Evolutionary conservation across 2,797 vertebrate species (phyloP), one percentile per base, ranked within the genome.

Genomic region (Hipposideros larvatus): DNA sequence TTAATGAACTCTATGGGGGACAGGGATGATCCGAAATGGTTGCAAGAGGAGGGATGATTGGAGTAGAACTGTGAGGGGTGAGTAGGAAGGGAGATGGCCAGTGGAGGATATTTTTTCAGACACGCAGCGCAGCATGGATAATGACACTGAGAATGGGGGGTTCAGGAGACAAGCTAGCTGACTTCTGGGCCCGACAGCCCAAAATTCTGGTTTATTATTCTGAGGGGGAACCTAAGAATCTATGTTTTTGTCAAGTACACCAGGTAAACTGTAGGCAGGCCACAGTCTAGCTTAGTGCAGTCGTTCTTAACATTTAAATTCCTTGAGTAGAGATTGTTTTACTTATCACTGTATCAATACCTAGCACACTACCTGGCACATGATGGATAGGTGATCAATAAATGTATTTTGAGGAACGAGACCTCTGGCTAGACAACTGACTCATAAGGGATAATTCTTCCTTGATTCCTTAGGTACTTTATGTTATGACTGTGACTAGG

Each of bases 261-360:
- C 51, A 46, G 37, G 19, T 59, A 31, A 66, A 8, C 78, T 24
- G 53, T 19, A 24, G 59, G 24, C n/a, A 28, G 2, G 41, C n/a
- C 46, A 5, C 6, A 48, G 7, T 79, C 48, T 80, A 41, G 14
- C 22, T 90, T 24, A 37, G 18, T 53, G 61, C 70, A 48, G 8
- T 34, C 53, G 26, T 37, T 85, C 37, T 87, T 21, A 5, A 68
- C 48, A 85, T 51, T 87, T 93, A 66, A 87, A 87, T 55, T 48
- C 24, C 26, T 31, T 26, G 19, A 78, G 2, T 87, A 48, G n/a
- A 91, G 14, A 66, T 75, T 21, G 4, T 41, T 91, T 87, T 65
- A 14, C 15, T 75, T 88, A 22, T 48, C 41, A 19, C 22, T 79
- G 7, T 46, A 4, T 68, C 80, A 87, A 8, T 78, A 53, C 48